Percentiles rank a stretch among this genome's conserved stretches.
phyloP scores from a whole-genome alignment of 2,797 vertebrate species.

The Gastrophryne carolinensis region DNA sequence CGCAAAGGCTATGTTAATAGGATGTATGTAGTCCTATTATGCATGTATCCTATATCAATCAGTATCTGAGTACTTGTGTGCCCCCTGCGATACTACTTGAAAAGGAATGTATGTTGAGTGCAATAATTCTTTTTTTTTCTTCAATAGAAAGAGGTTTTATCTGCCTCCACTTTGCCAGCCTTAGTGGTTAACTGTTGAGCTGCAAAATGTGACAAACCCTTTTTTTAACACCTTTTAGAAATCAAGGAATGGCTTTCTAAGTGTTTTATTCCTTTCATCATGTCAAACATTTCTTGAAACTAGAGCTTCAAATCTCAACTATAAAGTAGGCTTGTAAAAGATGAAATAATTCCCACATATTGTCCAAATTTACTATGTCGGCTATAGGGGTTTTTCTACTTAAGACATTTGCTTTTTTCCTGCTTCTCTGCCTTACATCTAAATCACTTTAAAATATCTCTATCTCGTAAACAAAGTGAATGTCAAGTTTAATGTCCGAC shows the following conservation, averaged over 20 bases:
- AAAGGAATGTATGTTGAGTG: too few relatives aligned
- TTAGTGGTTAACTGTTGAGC: too few relatives aligned
- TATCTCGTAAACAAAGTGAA: conserved; percentile 11
- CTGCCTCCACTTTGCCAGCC: too few relatives aligned
- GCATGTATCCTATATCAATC: too few relatives aligned
- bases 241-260: background rate
- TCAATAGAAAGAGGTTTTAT: too few relatives aligned
- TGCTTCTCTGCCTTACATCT: background rate
- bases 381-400: background rate
- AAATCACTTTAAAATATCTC: background rate
- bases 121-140: too few relatives aligned
- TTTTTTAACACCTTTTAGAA: conserved; percentile 34
- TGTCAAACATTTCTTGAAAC: conserved; percentile 2
- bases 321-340: conserved; percentile 46
- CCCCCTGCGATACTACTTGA: too few relatives aligned
- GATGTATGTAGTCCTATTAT: too few relatives aligned
- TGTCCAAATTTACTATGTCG: conserved; percentile 37
- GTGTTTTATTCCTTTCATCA: conserved; percentile 40
- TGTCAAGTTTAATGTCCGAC: background rate
- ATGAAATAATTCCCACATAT: conserved; percentile 43
- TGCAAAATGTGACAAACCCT: conserved; percentile 42
- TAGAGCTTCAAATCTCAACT: conserved; percentile 1
- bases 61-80: too few relatives aligned
- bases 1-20: too few relatives aligned
- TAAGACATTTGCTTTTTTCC: background rate